Conservation (phyloP, 2,888 invertebrate genomes). For the Spilarctia lutea region DNA sequence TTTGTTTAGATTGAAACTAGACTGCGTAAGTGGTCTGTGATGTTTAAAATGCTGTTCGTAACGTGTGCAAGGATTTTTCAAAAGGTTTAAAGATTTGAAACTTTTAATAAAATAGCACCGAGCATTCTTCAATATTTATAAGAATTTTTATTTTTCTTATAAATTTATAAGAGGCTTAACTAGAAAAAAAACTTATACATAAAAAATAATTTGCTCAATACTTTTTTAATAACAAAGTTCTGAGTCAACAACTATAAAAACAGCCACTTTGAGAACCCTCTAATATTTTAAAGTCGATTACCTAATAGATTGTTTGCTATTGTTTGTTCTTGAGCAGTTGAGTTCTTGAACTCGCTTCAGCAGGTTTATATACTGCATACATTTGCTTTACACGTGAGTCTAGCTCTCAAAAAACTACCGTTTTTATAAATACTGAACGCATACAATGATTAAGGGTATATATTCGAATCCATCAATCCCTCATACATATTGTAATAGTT, state of each 20-base stretch:
- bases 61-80: no score
- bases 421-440: background rate
- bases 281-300: background rate
- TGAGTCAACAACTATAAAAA: background rate
- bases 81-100: no score
- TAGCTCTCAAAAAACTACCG: background rate
- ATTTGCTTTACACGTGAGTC: background rate
- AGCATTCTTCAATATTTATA: no score
- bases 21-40: background rate
- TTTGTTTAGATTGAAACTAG: no score
- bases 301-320: background rate
- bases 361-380: background rate
- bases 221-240: background rate
- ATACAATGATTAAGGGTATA: background rate
- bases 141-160: no score
- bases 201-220: no score
- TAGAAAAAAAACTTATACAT: no score
- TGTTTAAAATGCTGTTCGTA: background rate
- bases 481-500: background rate
- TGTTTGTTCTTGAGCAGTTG: no score
- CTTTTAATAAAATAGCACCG: no score
- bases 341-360: background rate
- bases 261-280: no score
- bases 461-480: background rate
- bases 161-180: no score